These are phyloP conservation scores for Trypoxylon attenuatum DNA, from an alignment of 2,888 invertebrate species.

Conservation along the genomic window DNA sequence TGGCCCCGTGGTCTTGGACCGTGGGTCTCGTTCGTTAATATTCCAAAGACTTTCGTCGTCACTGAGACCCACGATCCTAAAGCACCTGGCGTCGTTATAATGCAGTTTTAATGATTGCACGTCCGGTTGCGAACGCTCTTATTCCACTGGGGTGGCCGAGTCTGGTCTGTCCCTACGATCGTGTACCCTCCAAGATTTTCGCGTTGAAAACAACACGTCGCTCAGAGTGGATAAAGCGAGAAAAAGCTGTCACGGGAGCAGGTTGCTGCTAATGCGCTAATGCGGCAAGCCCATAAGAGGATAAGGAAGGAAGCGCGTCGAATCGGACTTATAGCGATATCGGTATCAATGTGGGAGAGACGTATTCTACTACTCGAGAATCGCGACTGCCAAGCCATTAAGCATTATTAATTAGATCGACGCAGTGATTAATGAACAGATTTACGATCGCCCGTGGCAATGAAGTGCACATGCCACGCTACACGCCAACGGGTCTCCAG, in stretches of 20 bases:
- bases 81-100: too few relatives aligned
- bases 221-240: too few relatives aligned
- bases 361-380: constrained; percentile 18
- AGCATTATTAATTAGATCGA: constrained; percentile 58
- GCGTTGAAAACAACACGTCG: too few relatives aligned
- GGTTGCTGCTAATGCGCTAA: constrained; percentile 27
- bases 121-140: background rate
- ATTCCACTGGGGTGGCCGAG: too few relatives aligned
- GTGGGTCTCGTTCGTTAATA: too few relatives aligned
- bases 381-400: constrained; percentile 40
- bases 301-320: constrained; percentile 11
- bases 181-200: too few relatives aligned
- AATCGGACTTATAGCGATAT: constrained; percentile 22
- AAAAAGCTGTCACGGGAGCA: background rate
- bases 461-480: background rate
- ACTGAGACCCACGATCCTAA: background rate
- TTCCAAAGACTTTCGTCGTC: constrained; percentile 8
- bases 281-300: constrained; percentile 14
- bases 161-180: too few relatives aligned
- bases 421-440: constrained; percentile 52
- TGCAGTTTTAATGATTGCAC: background rate
- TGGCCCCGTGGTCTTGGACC: too few relatives aligned
- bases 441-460: constrained; percentile 13
- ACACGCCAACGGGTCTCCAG: too few relatives aligned
- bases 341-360: constrained; percentile 7